Evolutionary conservation across 2,797 vertebrate species (phyloP), one percentile per base, ranked within the genome.

Genomic region (Yasuhikotakia modesta): DNA sequence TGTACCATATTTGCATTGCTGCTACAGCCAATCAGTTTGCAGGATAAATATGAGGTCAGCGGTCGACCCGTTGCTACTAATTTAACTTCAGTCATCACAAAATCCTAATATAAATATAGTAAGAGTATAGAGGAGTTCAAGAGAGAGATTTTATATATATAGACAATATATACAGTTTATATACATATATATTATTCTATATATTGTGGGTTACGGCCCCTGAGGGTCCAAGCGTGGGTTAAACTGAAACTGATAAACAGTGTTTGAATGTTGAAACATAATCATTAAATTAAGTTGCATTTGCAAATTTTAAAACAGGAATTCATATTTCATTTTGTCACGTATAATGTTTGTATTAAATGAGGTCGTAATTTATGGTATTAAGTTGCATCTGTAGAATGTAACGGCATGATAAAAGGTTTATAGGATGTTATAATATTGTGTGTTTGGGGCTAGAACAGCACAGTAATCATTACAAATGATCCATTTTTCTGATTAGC

Each of bases 121-220:
- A 79, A 72, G 81, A 86, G 70, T 85, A n/a, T n/a, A n/a, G 71
- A 80, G 82, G 76, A 88, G 83, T 82, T 70, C 89, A 84, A 83
- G 73, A 39, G 39, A 67, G 52, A 76, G 10, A 70, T 52, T 84
- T 86, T 88, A 86, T 86, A 81, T 35, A 81, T 82, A 43, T 82
- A 85, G 76, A 73, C 67, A 24, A 57, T 24, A 12, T 5, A 11
- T n/a, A 58, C 1, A 50, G 14, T 21, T 53, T 6, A 53, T 19
- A 22, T 1, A 55, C 11, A 58, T n/a, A n/a, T n/a, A n/a, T n/a
- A n/a, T n/a, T n/a, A n/a, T n/a, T n/a, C n/a, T n/a, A n/a, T n/a
- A n/a, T n/a, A n/a, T n/a, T n/a, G n/a, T n/a, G n/a, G n/a, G n/a
- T n/a, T n/a, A n/a, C n/a, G n/a, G n/a, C n/a, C n/a, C n/a, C n/a